These are phyloP conservation scores for Camptogramma bilineatum DNA, from an alignment of 2,888 invertebrate species.

Conservation along the genomic window DNA sequence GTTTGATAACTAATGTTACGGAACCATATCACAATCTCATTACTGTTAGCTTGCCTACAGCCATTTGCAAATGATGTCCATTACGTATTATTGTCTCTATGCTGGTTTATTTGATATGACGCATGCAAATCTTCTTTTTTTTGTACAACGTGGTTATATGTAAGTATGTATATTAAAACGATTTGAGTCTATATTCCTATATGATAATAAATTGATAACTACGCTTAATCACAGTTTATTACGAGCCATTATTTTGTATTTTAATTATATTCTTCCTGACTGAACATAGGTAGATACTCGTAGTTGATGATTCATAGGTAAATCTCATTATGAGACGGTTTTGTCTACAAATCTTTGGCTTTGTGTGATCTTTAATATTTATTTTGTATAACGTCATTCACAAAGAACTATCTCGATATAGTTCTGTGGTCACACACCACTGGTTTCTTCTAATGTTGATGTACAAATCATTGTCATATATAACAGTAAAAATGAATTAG, in stretches of 20 bases:
- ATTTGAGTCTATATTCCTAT: neutral
- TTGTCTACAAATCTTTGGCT: neutral
- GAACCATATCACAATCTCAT: conserved; percentile 1
- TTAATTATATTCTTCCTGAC: neutral
- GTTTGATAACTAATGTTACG: neutral
- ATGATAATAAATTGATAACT: neutral
- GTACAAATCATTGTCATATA: neutral
- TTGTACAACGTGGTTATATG: neutral
- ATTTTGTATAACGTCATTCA: neutral
- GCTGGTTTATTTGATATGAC: conserved; percentile 3
- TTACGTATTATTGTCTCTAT: conserved; percentile 1
- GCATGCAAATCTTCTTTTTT: neutral
- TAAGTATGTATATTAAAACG: neutral
- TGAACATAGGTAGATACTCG: neutral
- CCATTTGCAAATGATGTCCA: neutral
- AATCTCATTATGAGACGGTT: neutral
- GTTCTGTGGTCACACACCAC: no score
- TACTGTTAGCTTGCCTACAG: neutral
- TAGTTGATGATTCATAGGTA: conserved; percentile 3
- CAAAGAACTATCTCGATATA: no score
- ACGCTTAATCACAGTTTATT: neutral
- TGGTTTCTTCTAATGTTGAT: neutral
- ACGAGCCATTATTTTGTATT: neutral
- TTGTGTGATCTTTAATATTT: conserved; percentile 1
- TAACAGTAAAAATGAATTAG: neutral